Percentiles rank a stretch among this genome's conserved stretches.
phyloP scores from a whole-genome alignment of 1,140 invertebrate species.

The Anoplophora glabripennis region DNA sequence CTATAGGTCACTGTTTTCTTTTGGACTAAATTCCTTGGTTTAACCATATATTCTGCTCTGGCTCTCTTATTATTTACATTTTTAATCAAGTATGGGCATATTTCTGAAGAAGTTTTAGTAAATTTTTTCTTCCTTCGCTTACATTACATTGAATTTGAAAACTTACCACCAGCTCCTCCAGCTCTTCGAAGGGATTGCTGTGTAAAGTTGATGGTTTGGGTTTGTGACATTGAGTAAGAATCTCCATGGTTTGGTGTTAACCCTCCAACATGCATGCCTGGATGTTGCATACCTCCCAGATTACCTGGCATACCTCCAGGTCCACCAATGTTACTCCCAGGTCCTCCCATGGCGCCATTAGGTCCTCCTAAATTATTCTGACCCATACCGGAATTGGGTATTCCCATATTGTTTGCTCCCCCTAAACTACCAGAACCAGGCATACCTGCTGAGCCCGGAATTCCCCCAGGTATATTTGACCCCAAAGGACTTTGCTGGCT shows the following conservation, averaged over 20 bases:
- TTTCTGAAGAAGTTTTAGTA: no score
- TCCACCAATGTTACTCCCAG: constrained; percentile 14
- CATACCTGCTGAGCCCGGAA: constrained; percentile 19
- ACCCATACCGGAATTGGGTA: constrained; percentile 3
- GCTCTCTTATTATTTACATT: no score
- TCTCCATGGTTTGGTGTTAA: constrained; percentile 47
- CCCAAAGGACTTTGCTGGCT: constrained; percentile 41
- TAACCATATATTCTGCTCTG: no score
- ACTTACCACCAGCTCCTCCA: constrained; percentile 33
- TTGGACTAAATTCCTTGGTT: no score
- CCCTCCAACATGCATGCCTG: constrained; percentile 20
- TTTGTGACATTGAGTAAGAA: constrained; percentile 71
- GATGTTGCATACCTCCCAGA: constrained; percentile 30
- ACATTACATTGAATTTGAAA: no score
- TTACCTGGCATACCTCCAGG: constrained; percentile 15
- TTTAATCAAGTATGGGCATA: no score
- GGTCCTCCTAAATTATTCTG: constrained; percentile 18
- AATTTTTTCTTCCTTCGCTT: no score
- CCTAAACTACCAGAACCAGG: neutral
- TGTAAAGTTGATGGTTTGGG: constrained; percentile 80
- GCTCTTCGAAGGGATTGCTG: constrained; percentile 64
- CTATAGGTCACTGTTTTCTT: no score
- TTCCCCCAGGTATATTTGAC: constrained; percentile 16
- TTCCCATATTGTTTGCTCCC: constrained; percentile 2
- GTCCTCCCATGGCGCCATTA: constrained; percentile 4